Evolutionary conservation across 2,888 invertebrate species (phyloP), one percentile per base, ranked within the genome.

Genomic region (Tenthredo scrophulariae): DNA sequence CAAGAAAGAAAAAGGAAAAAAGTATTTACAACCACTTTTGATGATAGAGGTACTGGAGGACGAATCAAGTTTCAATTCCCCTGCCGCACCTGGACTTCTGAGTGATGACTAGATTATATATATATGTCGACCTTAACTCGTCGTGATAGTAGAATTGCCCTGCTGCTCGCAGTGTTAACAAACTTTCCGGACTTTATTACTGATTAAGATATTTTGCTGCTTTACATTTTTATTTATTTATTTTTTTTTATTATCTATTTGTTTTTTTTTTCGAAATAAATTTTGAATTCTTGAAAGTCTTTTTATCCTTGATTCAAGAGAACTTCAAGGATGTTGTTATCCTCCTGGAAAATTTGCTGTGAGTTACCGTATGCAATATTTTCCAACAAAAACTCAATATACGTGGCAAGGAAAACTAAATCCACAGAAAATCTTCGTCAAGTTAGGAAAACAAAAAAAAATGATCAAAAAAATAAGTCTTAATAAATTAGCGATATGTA

Each of bases 321-420:
- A 43, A 46, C 0, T 43, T 9, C 40, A 26, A 43, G 75, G 46
- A 75, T 75, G 75, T 50, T 75, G 29, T 50, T 75, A 75, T 75
- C 75, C 46, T 75, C 75, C 15, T 75, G 75, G 75, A 75, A 18
- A 75, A 10, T 18, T 75, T 75, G 75, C 26, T 75, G 75, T 75
- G 26, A 75, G 75, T 75, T 46, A 15, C 1, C 18, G 22, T 26
- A 29, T 33, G 33, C 7, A n/a, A 10, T 70, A 75, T 43, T 75
- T 75, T 5, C 0, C 10, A 4, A n/a, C n/a, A 40, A 43, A 40
- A 22, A 13, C 13, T 9, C 43, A 3, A 46, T 22, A 37, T 37
- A n/a, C 22, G 7, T 26, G 22, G 43, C 4, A 4, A 43, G 9
- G 9, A 43, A 74, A 9, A 40, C 40, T 40, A 9, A 22, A 6